Base-by-base conservation (phyloP, 2,113 vertebrate species). In the Malurus melanocephalus region DNA sequence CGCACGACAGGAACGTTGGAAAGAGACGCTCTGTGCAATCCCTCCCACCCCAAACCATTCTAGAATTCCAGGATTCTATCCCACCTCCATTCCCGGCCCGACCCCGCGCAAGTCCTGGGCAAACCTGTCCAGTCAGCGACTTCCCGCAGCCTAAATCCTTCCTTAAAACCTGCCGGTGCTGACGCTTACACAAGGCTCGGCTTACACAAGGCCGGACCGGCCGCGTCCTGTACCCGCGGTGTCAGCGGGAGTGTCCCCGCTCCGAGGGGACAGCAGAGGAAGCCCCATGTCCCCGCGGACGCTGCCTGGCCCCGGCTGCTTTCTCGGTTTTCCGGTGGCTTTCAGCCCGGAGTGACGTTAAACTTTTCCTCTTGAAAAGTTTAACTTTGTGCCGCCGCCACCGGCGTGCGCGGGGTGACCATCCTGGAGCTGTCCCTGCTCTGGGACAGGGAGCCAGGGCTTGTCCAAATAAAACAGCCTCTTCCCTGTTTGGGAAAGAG, bases 121-220 rank as follows among this genome's bases (percentile, higher is more conserved):
- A 35, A 75, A 78, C 6, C 32, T 33, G 57, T 48, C 17, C 48
- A 66, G 80, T 86, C 92, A 83, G 88, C 73, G 3, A 27, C 87
- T 87, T 92, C 76, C 43, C n/a, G 28, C 75, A 24, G 49, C 77
- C 55, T 88, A 80, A 93, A 84, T 82, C 83, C 89, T 72, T 80
- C 87, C 91, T 86, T 92, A 91, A 93, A 84, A 87, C 84, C 93
- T 45, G 42, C 61, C 17, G 28, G 51, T 74, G 94, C 93, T 92
- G 92, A 74, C 65, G 2, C 77, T 38, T 38, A 38, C 38, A 38
- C 9, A 10, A 48, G 55, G 13, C 23, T 28, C 5, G 27, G 83
- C 73, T 94, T 64, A 57, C 42, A 46, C 75, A 22, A 45, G 49
- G 18, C 9, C 5, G 42, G 46, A 20, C 2, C 4, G 27, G 53